phyloP scores from a whole-genome alignment of 2,888 invertebrate species.

The Schrankia costaestrigalis region DNA sequence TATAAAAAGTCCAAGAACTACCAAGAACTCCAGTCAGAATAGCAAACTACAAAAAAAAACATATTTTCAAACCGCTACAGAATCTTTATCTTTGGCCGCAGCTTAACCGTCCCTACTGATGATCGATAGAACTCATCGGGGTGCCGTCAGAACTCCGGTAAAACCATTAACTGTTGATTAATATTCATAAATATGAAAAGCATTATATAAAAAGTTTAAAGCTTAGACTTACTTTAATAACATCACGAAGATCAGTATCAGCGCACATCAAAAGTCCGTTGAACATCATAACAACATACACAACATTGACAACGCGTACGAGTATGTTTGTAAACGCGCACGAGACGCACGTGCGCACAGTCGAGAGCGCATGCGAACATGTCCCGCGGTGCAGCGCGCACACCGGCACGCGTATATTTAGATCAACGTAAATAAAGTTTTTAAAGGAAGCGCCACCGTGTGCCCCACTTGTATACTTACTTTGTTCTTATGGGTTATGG shows the following conservation, averaged over 20 bases:
- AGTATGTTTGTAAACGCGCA: slow-evolving; percentile 25
- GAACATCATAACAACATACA: slow-evolving; percentile 60
- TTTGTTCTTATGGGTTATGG: slow-evolving; percentile 28
- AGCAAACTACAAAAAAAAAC: too few relatives aligned
- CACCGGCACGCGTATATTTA: slow-evolving; percentile 32
- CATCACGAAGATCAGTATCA: slow-evolving; percentile 69
- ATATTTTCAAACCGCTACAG: too few relatives aligned
- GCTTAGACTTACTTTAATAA: slow-evolving; percentile 59
- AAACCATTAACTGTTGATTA: too few relatives aligned
- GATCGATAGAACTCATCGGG: too few relatives aligned
- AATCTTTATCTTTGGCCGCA: too few relatives aligned
- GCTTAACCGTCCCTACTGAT: too few relatives aligned
- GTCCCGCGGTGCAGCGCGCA: too few relatives aligned
- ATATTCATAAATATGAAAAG: slow-evolving; percentile 1
- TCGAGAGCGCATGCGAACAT: too few relatives aligned
- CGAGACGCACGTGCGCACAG: slow-evolving; percentile 14
- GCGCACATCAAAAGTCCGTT: slow-evolving; percentile 64
- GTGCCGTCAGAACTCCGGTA: too few relatives aligned
- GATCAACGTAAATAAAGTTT: slow-evolving; percentile 37
- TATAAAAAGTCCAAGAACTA: too few relatives aligned
- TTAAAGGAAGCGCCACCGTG: slow-evolving; percentile 33
- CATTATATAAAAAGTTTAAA: slow-evolving; percentile 2
- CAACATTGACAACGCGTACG: slow-evolving; percentile 14
- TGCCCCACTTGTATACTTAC: slow-evolving; percentile 39
- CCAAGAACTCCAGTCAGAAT: too few relatives aligned